These are phyloP conservation scores for Nymphalis urticae DNA, from an alignment of 2,888 invertebrate species.

Conservation along the genomic window DNA sequence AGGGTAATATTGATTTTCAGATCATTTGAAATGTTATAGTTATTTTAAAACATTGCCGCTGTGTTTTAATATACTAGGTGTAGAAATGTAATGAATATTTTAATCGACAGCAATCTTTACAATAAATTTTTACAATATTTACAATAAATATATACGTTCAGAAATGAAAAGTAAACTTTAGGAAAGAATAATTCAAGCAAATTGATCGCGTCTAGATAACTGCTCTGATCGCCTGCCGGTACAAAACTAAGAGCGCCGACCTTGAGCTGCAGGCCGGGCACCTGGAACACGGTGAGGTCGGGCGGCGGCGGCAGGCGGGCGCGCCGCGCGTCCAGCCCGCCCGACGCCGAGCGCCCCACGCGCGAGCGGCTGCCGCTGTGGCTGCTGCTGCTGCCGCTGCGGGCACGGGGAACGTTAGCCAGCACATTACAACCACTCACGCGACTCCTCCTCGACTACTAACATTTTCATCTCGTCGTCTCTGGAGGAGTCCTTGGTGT, in stretches of 20 bases:
- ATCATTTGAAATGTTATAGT: too few relatives aligned
- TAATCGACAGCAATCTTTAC: too few relatives aligned
- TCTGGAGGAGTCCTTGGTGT: slow-evolving; percentile 90
- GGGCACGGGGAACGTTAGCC: neutral
- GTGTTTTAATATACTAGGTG: too few relatives aligned
- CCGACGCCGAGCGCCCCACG: slow-evolving; percentile 83
- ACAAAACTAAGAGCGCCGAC: slow-evolving; percentile 54
- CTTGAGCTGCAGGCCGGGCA: slow-evolving; percentile 95
- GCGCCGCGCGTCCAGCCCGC: slow-evolving; percentile 53
- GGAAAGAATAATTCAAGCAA: too few relatives aligned
- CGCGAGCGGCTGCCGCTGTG: slow-evolving; percentile 83
- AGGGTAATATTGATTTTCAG: neutral
- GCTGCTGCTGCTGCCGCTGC: neutral
- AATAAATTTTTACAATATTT: too few relatives aligned
- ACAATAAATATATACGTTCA: too few relatives aligned
- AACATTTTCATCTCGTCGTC: slow-evolving; percentile 86
- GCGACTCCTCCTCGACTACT: slow-evolving; percentile 9
- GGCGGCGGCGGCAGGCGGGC: slow-evolving; percentile 77
- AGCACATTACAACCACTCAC: too few relatives aligned
- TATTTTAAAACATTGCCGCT: too few relatives aligned
- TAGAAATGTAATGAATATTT: too few relatives aligned
- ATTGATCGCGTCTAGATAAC: too few relatives aligned
- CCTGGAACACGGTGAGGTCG: slow-evolving; percentile 93
- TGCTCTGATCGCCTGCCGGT: too few relatives aligned
- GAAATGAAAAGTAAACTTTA: too few relatives aligned